Percentiles rank a stretch among this genome's conserved stretches.
These are phyloP conservation scores for Stenopsyche tienmushanensis DNA, from an alignment of 1,140 invertebrate genomes.

Conservation along the genomic window DNA sequence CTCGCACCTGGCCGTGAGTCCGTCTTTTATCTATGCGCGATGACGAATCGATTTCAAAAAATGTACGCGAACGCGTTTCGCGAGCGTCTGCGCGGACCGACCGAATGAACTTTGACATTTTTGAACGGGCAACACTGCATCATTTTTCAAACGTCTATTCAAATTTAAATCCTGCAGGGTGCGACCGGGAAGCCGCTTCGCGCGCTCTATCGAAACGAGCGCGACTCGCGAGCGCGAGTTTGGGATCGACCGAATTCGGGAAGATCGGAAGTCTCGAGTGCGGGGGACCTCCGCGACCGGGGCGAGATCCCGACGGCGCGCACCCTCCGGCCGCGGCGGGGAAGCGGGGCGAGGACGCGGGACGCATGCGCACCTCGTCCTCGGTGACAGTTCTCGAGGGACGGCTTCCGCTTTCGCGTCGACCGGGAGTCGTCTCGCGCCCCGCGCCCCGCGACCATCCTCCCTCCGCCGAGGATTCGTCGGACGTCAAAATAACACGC, in stretches of 20 bases:
- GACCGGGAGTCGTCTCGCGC: too few relatives aligned
- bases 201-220: too few relatives aligned
- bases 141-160: background rate
- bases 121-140: too few relatives aligned
- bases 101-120: background rate
- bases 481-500: background rate
- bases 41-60: too few relatives aligned
- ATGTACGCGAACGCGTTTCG: background rate
- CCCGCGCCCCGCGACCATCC: too few relatives aligned
- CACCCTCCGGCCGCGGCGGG: background rate
- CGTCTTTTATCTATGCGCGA: background rate
- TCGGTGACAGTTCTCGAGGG: too few relatives aligned
- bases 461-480: too few relatives aligned
- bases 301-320: background rate
- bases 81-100: background rate
- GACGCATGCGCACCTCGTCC: background rate
- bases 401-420: too few relatives aligned
- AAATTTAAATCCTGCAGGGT: background rate
- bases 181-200: background rate
- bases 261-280: too few relatives aligned
- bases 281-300: too few relatives aligned
- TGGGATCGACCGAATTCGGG: too few relatives aligned
- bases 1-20: conserved; percentile 65
- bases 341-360: background rate
- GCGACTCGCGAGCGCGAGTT: too few relatives aligned